Percentiles rank a stretch among this genome's conserved stretches.
phyloP scores from a whole-genome alignment of 2,113 vertebrate genomes.

The Megaleporinus macrocephalus region DNA sequence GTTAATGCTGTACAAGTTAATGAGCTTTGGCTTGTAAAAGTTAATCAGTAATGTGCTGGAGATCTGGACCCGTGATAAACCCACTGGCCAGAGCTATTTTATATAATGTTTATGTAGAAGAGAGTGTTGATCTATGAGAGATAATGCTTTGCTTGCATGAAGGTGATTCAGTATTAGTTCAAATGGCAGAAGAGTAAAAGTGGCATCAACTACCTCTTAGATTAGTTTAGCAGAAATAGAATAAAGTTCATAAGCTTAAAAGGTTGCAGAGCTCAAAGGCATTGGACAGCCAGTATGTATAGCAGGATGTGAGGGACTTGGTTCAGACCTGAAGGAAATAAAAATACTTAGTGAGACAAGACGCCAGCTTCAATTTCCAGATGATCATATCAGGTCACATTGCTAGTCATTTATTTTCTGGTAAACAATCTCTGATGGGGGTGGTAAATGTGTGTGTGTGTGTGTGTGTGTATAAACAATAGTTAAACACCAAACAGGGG shows the following conservation, averaged over 20 bases:
- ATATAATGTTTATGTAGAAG: neutral
- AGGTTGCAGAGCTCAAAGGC: neutral
- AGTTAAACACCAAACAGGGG: neutral
- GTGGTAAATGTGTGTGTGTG: no score
- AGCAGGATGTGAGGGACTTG: neutral
- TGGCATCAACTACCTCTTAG: neutral
- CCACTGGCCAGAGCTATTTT: neutral
- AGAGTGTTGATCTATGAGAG: neutral
- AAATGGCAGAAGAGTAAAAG: neutral
- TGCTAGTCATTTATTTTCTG: neutral
- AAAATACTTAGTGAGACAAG: neutral
- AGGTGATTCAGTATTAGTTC: neutral
- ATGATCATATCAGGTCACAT: neutral
- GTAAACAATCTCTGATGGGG: neutral
- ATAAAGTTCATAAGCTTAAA: neutral
- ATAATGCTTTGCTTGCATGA: neutral
- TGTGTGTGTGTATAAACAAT: neutral
- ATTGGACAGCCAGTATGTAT: neutral
- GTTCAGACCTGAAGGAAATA: neutral
- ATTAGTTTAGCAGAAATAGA: neutral
- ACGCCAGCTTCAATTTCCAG: neutral
- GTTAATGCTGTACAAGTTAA: neutral
- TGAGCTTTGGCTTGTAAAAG: neutral
- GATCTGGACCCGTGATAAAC: constrained; percentile 1
- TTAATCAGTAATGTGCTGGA: constrained; percentile 1